phyloP scores from a whole-genome alignment of 2,888 invertebrate genomes.

The Chironomus tentans region DNA sequence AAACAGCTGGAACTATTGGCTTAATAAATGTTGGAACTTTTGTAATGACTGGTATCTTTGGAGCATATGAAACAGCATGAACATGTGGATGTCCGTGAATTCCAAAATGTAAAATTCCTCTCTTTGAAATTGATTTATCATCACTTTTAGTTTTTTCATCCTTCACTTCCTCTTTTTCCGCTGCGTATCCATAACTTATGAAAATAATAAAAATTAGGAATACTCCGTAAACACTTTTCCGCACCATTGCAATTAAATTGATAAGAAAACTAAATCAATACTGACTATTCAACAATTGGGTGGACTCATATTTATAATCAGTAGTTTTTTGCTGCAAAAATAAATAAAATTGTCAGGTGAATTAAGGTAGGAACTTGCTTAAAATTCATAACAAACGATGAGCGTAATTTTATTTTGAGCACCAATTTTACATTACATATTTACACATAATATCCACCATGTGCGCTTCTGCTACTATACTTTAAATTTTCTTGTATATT shows the following conservation, averaged over 20 bases:
- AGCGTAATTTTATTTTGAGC: neutral
- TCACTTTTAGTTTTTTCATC: neutral
- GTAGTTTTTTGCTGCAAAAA: neutral
- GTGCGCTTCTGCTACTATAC: no score
- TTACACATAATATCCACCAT: no score
- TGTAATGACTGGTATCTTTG: neutral
- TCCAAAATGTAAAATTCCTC: conserved; percentile 13
- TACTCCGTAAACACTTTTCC: neutral
- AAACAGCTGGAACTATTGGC: neutral
- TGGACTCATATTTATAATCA: neutral
- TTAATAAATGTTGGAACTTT: neutral
- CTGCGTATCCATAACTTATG: no score
- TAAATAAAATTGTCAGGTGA: no score
- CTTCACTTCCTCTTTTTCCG: no score
- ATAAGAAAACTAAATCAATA: neutral
- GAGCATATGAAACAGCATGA: neutral
- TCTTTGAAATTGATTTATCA: conserved; percentile 5
- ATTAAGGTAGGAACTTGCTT: neutral
- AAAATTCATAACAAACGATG: neutral
- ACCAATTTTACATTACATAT: no score
- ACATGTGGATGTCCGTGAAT: neutral
- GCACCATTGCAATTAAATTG: neutral
- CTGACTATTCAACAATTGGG: neutral
- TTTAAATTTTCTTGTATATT: no score
- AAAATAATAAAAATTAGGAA: neutral